Evolutionary conservation across 2,113 vertebrate genomes (phyloP).

Genomic region (Microtus pennsylvanicus): DNA sequence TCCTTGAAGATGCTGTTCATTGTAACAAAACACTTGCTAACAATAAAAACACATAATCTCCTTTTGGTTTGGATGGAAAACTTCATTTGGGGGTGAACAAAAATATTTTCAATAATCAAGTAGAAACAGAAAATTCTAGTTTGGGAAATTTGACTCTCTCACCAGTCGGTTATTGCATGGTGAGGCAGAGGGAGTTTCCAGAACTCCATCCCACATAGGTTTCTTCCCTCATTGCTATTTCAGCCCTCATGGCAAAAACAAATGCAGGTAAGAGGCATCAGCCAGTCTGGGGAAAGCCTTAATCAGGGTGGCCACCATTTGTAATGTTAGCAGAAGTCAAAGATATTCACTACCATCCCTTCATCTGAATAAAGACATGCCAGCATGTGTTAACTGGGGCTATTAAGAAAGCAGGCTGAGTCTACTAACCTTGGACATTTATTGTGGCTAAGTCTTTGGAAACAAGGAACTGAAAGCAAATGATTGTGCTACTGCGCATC

Average conservation of each 20-base stretch:
- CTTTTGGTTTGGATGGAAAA: constrained; percentile 12
- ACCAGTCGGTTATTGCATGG: constrained; percentile 18
- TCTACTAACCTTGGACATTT: neutral
- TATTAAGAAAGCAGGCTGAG: neutral
- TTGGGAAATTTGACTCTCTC: constrained; percentile 3
- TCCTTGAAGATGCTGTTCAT: neutral
- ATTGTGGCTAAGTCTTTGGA: neutral
- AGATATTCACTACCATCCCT: neutral
- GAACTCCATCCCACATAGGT: neutral
- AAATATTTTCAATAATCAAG: neutral
- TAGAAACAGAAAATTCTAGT: constrained; percentile 31
- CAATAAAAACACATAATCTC: neutral
- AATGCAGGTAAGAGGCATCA: neutral
- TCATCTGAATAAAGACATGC: neutral
- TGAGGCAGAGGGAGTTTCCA: constrained; percentile 34
- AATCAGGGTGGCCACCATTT: accelerated
- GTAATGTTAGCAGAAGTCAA: neutral
- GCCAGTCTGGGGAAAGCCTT: accelerated
- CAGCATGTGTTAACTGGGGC: neutral
- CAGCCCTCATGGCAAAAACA: neutral
- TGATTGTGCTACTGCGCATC: neutral
- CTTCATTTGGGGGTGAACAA: neutral
- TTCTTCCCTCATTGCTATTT: neutral
- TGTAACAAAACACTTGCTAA: neutral
- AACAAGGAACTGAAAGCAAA: neutral